Evolutionary conservation across 2,113 vertebrate species (phyloP).

Genomic region (Xiphophorus maculatus): DNA sequence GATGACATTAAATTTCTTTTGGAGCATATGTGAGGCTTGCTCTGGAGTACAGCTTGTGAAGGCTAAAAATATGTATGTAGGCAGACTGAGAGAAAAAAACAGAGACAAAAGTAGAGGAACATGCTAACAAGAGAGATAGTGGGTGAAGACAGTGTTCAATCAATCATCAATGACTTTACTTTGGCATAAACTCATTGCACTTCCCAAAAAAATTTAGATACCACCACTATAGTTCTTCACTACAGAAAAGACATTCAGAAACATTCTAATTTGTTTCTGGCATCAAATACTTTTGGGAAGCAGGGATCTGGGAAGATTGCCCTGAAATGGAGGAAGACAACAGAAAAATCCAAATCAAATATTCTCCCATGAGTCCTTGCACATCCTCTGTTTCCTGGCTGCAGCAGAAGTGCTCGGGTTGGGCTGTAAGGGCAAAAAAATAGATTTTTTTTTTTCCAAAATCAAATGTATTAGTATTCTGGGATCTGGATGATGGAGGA

Average conservation of each 20-base stretch:
- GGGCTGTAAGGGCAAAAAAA: slow-evolving; percentile 27
- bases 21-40: slow-evolving; percentile 29
- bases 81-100: slow-evolving; percentile 31
- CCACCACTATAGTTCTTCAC: background rate
- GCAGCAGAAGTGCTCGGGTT: slow-evolving; percentile 25
- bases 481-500: slow-evolving; percentile 34
- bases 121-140: slow-evolving; percentile 21
- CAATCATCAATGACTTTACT: slow-evolving; percentile 1
- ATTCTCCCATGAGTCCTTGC: slow-evolving; percentile 20
- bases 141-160: background rate
- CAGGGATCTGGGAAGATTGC: slow-evolving; percentile 35
- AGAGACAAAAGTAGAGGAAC: slow-evolving; percentile 15
- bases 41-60: slow-evolving; percentile 28
- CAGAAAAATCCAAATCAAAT: slow-evolving; percentile 33
- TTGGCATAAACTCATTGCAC: background rate
- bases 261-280: slow-evolving; percentile 47
- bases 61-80: slow-evolving; percentile 69
- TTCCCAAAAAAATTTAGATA: background rate
- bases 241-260: slow-evolving; percentile 39
- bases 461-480: slow-evolving; percentile 33
- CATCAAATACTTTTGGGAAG: slow-evolving; percentile 28
- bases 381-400: slow-evolving; percentile 38
- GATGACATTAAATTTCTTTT: slow-evolving; percentile 40
- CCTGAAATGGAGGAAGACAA: slow-evolving; percentile 24
- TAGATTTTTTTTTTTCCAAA: background rate